Conservation (phyloP, 2,888 invertebrate species). For the Acrobasis repandana region DNA sequence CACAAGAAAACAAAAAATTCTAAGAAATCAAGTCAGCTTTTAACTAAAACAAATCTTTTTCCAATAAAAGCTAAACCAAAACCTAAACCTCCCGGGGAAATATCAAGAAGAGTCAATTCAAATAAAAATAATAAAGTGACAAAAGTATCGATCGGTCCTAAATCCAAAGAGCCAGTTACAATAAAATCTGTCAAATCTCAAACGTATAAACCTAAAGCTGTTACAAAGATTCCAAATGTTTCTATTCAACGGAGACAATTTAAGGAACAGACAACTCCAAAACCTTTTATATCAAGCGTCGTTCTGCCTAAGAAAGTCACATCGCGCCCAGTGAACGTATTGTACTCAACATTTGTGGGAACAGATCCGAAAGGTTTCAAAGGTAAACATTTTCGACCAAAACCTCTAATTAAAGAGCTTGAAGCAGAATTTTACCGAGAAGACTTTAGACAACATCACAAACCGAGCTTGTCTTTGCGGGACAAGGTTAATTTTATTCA, state of each 20-base stretch:
- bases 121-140: not conserved
- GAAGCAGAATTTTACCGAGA: constrained; percentile 41
- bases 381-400: constrained; percentile 33
- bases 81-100: constrained; percentile 29
- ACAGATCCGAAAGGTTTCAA: constrained; percentile 28
- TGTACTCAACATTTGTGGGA: constrained; percentile 46
- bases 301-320: constrained; percentile 18
- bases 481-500: constrained; percentile 41
- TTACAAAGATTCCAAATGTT: not conserved
- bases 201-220: constrained; percentile 5
- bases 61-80: constrained; percentile 41
- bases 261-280: not conserved
- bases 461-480: constrained; percentile 37
- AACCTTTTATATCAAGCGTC: not conserved
- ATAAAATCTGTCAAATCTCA: constrained; percentile 25
- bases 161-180: constrained; percentile 32
- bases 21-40: constrained; percentile 36
- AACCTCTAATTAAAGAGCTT: constrained; percentile 40
- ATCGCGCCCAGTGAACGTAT: constrained; percentile 34
- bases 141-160: not conserved
- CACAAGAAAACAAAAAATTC: constrained; percentile 5
- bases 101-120: constrained; percentile 43
- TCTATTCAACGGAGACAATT: not conserved
- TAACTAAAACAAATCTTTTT: constrained; percentile 47
- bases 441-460: constrained; percentile 35